Evolutionary conservation across 2,888 invertebrate species (phyloP), one percentile per base, ranked within the genome.

Genomic region (Margaritifera margaritifera): DNA sequence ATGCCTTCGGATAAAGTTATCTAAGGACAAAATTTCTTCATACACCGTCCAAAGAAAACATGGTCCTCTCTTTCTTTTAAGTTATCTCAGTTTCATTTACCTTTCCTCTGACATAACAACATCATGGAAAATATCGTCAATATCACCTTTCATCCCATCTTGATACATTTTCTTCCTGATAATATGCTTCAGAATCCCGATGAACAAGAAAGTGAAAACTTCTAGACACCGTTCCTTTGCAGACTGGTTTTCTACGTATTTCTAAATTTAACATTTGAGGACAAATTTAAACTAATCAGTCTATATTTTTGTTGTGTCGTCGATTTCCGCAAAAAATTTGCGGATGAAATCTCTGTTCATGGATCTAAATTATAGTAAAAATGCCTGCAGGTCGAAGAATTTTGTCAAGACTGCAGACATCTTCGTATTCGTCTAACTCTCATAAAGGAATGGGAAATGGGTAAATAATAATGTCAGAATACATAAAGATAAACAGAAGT

Each of bases 311-410:
- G n/a, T n/a, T n/a, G n/a, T n/a, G n/a, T n/a, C n/a, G n/a, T 42
- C 42, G 42, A 42, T 42, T 42, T 42, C 42, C 42, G 42, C 42
- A 42, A 42, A 15, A 42, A 42, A 42, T 15, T 42, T 42, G 42
- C 11, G 42, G 42, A 42, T 42, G 11, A 42, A 42, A 42, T 42
- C 11, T 42, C 42, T 42, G 42, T 19, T 42, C 22, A 60, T 60
- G 22, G 42, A 68, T 42, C 42, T 42, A 42, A 42, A 42, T 42
- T 11, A 11, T 42, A 42, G 42, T 42, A 42, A 42, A 52, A 64
- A 84, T 85, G 85, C 85, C 85, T 56, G 79, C 83, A n/a, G 84
- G 85, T 68, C 78, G 86, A 52, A 77, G 86, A 69, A 84, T 86
- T 68, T 80, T 86, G 62, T 85, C 85, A 6, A 77, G 86, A 25